Base-by-base conservation (phyloP, 2,113 vertebrate species). In the Percina caprodes region DNA sequence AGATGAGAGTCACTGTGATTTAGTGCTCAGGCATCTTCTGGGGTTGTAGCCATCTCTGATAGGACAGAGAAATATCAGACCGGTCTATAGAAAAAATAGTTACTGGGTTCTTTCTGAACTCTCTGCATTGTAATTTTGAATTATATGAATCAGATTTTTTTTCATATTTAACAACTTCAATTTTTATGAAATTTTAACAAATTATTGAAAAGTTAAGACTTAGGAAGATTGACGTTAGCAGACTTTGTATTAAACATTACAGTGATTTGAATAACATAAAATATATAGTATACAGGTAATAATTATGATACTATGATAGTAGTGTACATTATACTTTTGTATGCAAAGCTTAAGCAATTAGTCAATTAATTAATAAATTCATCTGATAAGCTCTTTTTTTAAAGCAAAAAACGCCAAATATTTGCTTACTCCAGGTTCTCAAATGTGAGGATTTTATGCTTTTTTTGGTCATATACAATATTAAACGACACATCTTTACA, bases 1-100 rank as follows among this genome's bases (percentile, higher is more conserved):
- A 88, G 86, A 89, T 77, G 85, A 86, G 77, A 84, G 83, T 85
- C 49, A 19, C 75, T 84, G 81, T 76, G 87, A 90, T 87, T 70
- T 66, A 74, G 71, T 73, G 54, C 69, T 86, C 79, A 69, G 71
- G 73, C 87, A 54, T 86, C 87, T 65, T 78, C 85, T 68, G 75
- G 51, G 82, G 69, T 48, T 79, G 42, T 65, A 61, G 69, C 77
- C 59, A 33, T 74, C 45, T 80, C 45, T 71, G 76, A 84, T 63
- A 83, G 78, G 39, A 70, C 48, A 35, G 66, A 80, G 62, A 79
- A 70, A 78, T 59, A 77, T 69, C 69, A 68, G 61, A 73, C 49
- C 58, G 49, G 26, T 69, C 61, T 78, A 39, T 85, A 79, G 73
- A 24, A 62, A 75, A 30, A 83, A 62, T 11, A 73, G 42, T 61